A percentile compares a stretch with the other conserved stretches of the same genome.
These are phyloP conservation scores for Melierax canorus DNA, from an alignment of 2,113 vertebrate species.

Conservation along the genomic window DNA sequence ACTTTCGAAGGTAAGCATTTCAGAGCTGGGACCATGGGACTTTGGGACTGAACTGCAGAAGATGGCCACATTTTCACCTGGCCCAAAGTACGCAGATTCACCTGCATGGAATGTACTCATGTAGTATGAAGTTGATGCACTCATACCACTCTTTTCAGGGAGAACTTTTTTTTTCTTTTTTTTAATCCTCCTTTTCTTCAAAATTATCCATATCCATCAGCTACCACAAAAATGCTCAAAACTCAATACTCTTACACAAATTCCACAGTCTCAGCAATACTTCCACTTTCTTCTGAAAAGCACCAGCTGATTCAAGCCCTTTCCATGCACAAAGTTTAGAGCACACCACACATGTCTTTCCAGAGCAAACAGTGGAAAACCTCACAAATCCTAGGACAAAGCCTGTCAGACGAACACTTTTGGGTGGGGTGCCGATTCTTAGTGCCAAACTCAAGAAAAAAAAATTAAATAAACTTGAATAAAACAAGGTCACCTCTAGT, in stretches of 20 bases:
- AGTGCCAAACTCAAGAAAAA: neutral
- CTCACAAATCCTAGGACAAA: neutral
- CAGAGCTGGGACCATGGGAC: neutral
- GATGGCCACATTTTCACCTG: neutral
- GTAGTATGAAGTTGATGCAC: too few species aligned
- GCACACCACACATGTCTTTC: neutral
- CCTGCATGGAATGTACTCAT: rapidly evolving
- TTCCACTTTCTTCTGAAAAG: neutral
- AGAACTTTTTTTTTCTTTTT: neutral
- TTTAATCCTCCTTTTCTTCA: neutral
- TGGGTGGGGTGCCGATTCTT: neutral
- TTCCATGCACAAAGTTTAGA: neutral
- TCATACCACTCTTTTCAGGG: neutral
- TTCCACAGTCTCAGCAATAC: neutral
- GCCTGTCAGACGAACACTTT: neutral
- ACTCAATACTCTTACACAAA: neutral
- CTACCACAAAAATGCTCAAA: neutral
- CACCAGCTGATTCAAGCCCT: neutral
- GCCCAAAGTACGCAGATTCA: neutral
- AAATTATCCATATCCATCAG: neutral
- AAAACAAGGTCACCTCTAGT: neutral
- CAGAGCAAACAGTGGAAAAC: neutral
- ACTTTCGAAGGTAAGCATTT: neutral
- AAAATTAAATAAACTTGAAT: neutral
- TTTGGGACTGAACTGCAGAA: neutral